These are phyloP conservation scores for Muntiacus muntjak DNA, from an alignment of 2,113 vertebrate species.

Conservation along the genomic window DNA sequence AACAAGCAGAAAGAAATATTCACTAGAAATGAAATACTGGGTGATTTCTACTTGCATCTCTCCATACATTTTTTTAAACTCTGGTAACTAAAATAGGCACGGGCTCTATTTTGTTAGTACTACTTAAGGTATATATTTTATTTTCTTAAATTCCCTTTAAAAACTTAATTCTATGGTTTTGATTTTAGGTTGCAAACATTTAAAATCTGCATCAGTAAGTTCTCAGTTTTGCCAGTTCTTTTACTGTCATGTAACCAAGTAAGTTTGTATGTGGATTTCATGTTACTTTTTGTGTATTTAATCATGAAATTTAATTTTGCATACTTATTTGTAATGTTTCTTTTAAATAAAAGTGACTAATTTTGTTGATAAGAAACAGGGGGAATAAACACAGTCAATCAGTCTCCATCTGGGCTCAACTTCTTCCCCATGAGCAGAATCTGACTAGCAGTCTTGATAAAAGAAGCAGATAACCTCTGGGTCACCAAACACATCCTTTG, in stretches of 20 bases:
- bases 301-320: slow-evolving; percentile 85
- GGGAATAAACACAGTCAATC: not conserved
- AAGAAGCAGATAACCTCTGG: not conserved
- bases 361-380: slow-evolving; percentile 73
- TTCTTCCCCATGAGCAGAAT: not conserved
- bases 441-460: not conserved
- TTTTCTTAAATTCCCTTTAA: not conserved
- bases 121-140: not conserved
- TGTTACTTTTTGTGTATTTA: slow-evolving; percentile 84
- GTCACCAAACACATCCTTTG: not conserved
- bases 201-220: slow-evolving; percentile 27
- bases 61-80: not conserved
- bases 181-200: slow-evolving; percentile 27
- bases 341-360: slow-evolving; percentile 89
- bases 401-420: not conserved
- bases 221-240: slow-evolving; percentile 57
- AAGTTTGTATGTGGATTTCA: slow-evolving; percentile 73
- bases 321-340: slow-evolving; percentile 86
- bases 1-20: not conserved
- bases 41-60: not conserved
- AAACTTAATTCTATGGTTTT: slow-evolving; percentile 51
- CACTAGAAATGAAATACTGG: not conserved
- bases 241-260: slow-evolving; percentile 71
- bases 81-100: not conserved
- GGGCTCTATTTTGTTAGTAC: not conserved